Percentiles rank a stretch among this genome's conserved stretches.
Conservation (phyloP, 1,140 invertebrate species). For the Brachionus koreanus region DNA sequence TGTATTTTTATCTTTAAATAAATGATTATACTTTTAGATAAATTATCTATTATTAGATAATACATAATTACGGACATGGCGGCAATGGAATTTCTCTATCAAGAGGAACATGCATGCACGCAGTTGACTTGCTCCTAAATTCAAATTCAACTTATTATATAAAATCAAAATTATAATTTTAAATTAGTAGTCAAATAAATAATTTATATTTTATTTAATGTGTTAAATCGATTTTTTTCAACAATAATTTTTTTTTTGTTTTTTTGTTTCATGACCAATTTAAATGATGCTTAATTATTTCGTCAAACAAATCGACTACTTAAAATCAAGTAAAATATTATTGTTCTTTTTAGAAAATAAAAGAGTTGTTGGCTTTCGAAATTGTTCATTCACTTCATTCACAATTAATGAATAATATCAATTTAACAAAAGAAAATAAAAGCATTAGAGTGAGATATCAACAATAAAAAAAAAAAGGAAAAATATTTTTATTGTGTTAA, state of each 20-base stretch:
- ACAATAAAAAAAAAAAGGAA: neutral
- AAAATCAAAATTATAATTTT: constrained; percentile 41
- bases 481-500: neutral
- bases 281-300: neutral
- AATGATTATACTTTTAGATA: neutral
- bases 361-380: too few relatives aligned
- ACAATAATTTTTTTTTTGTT: neutral
- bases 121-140: constrained; percentile 64
- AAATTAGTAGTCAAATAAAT: neutral
- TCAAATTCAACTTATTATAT: neutral
- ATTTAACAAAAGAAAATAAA: too few relatives aligned
- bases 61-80: constrained; percentile 89
- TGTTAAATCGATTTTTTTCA: neutral
- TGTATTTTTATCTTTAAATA: constrained; percentile 14
- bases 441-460: too few relatives aligned
- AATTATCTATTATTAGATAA: constrained; percentile 47
- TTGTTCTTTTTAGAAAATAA: neutral
- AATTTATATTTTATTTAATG: constrained; percentile 12
- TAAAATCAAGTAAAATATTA: neutral
- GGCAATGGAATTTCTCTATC: constrained; percentile 81
- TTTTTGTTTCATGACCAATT: neutral
- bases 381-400: too few relatives aligned
- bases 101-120: constrained; percentile 75
- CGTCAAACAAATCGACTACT: neutral
- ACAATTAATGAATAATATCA: too few relatives aligned